Conservation (phyloP, 64 coral and sea anemone genomes). For the Pocillopora damicornis region DNA sequence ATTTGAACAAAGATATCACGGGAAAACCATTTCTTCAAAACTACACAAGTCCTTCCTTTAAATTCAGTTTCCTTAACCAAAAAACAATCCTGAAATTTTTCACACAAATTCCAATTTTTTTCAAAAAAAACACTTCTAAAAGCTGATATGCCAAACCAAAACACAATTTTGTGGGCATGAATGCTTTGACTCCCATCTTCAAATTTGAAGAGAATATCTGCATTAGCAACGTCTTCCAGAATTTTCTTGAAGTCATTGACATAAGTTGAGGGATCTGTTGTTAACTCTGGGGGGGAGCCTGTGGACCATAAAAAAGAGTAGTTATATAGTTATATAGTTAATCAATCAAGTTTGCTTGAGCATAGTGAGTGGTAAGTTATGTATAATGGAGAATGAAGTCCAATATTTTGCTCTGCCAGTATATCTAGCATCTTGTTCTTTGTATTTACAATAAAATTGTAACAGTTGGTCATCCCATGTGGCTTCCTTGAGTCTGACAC, state of each 20-base stretch:
- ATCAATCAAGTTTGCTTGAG: neutral
- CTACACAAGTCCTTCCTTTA: neutral
- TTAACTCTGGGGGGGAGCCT: conserved; percentile 21
- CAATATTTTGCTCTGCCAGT: too few relatives aligned
- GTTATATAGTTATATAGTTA: neutral
- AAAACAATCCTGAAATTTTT: conserved; percentile 19
- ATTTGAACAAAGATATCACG: conserved; percentile 10
- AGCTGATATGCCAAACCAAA: conserved; percentile 1
- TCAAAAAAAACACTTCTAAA: conserved; percentile 5
- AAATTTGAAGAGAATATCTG: conserved; percentile 22
- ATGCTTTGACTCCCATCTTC: conserved; percentile 19
- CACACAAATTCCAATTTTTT: neutral
- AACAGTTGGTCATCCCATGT: too few relatives aligned
- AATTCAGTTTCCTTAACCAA: neutral
- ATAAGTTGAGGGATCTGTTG: conserved; percentile 2
- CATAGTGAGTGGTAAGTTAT: neutral
- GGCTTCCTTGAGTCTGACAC: too few relatives aligned
- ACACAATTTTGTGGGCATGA: conserved; percentile 1
- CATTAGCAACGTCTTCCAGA: neutral
- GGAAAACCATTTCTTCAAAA: conserved; percentile 42
- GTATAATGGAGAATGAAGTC: too few relatives aligned
- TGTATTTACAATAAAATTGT: too few relatives aligned
- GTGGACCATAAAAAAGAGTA: neutral
- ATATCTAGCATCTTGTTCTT: too few relatives aligned
- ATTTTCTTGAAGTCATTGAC: conserved; percentile 6